A percentile compares a stretch with the other conserved stretches of the same genome.
These are phyloP conservation scores for Eulacestoma nigropectus DNA, from an alignment of 2,113 vertebrate genomes.

Conservation along the genomic window DNA sequence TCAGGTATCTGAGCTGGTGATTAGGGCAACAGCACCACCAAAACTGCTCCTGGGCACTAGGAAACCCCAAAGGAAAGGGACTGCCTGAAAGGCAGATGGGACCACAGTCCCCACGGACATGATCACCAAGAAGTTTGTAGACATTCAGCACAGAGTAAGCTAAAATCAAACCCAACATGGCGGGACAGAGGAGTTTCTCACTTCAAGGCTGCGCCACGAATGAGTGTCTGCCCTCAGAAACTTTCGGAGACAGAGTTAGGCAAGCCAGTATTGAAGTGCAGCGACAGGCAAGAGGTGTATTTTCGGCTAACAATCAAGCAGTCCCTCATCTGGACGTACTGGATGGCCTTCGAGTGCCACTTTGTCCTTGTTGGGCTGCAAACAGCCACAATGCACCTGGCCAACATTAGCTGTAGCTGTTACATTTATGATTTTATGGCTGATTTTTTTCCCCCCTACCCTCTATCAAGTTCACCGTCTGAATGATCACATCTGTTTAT, in stretches of 20 bases:
- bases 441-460: not conserved
- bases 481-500: constrained; percentile 67
- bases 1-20: not conserved
- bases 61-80: not conserved
- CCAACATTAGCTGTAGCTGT: not conserved
- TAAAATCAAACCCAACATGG: not conserved
- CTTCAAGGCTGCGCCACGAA: not conserved
- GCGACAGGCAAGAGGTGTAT: not conserved
- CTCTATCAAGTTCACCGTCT: constrained; percentile 38
- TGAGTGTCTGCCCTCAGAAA: not conserved
- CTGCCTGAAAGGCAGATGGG: not conserved
- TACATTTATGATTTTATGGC: constrained; percentile 29
- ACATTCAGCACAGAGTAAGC: not conserved
- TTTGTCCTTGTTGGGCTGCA: not conserved
- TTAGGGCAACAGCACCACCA: not conserved
- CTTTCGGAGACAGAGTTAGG: not conserved
- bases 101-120: not conserved
- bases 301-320: not conserved
- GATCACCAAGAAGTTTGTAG: not conserved
- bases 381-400: not conserved
- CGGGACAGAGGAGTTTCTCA: not conserved
- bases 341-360: not conserved
- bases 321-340: not conserved
- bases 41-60: not conserved
- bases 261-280: not conserved